Evolutionary conservation across 2,113 vertebrate genomes (phyloP), one percentile per base, ranked within the genome.

Genomic region (Protomyctophum bolini): DNA sequence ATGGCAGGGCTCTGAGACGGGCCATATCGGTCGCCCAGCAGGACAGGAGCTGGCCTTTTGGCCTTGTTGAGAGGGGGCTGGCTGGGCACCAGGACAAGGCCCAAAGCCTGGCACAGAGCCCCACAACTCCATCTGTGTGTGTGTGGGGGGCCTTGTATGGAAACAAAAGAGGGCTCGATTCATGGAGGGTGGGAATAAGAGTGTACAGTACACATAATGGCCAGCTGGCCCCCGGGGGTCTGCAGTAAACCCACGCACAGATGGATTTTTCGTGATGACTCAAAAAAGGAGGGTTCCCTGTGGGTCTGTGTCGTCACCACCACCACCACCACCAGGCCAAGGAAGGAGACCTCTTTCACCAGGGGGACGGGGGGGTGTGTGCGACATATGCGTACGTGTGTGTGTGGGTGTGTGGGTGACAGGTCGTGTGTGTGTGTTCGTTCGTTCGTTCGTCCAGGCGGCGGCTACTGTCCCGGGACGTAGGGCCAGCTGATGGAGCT

Each of bases 401-500:
- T 21, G 21, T 21, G 58, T 9, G 29, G 41, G 15, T 12, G 46
- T 12, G 12, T 41, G 21, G 8, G 11, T n/a, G n/a, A n/a, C n/a
- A n/a, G 21, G 21, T 21, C 21, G 21, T 21, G 21, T 21, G 21
- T 21, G 21, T 21, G 21, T 21, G 21, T 21, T 1, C 2, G 21
- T 21, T 21, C 21, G 21, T 21, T 21, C 21, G n/a, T n/a, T n/a
- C n/a, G n/a, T n/a, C n/a, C n/a, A n/a, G 45, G 14, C 46, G 12
- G 29, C 28, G 48, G 70, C 84, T 91, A 96, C 87, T 97, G 95
- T 78, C 95, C 95, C 0, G 95, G 83, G 33, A 94, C 95, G 0
- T 98, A 97, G 78, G 96, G 95, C 97, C 97, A 98, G 91, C 94
- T 98, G 91, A 98, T 98, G 61, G 95, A 95, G 84, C 96, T 97